phyloP scores from a whole-genome alignment of 2,113 vertebrate genomes.

The Phoenicopterus ruber region DNA sequence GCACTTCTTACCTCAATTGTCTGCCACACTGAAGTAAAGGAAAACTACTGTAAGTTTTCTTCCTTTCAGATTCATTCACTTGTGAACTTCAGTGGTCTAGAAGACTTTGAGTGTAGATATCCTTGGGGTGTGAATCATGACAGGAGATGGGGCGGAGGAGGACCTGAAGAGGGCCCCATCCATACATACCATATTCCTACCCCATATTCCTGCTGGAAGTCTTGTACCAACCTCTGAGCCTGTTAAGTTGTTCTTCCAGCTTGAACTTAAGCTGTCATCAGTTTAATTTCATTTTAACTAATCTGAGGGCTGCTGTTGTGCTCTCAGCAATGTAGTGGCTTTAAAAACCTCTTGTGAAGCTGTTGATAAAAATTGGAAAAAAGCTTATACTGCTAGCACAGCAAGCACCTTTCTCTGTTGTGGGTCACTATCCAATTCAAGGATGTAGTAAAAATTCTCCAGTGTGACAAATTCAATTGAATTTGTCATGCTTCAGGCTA shows the following conservation, averaged over 20 bases:
- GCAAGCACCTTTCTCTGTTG: neutral
- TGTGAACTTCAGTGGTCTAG: neutral
- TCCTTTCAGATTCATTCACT: neutral
- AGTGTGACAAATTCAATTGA: neutral
- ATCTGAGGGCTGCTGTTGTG: neutral
- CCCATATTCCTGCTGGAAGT: neutral
- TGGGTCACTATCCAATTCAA: neutral
- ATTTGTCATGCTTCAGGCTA: neutral
- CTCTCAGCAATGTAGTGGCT: neutral
- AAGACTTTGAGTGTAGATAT: neutral
- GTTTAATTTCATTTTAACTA: neutral
- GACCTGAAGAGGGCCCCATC: neutral
- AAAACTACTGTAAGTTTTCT: neutral
- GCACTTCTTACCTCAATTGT: neutral
- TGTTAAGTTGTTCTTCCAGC: neutral
- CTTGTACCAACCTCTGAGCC: neutral
- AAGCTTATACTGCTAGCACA: neutral
- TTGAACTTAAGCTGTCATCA: neutral
- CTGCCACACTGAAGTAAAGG: neutral
- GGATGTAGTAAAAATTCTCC: neutral
- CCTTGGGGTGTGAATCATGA: neutral
- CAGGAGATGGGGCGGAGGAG: neutral
- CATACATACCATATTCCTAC: rapidly evolving
- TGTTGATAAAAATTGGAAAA: neutral
- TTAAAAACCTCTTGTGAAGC: neutral